Base-by-base conservation (phyloP, 2,113 vertebrate species). In the Aptenodytes forsteri region DNA sequence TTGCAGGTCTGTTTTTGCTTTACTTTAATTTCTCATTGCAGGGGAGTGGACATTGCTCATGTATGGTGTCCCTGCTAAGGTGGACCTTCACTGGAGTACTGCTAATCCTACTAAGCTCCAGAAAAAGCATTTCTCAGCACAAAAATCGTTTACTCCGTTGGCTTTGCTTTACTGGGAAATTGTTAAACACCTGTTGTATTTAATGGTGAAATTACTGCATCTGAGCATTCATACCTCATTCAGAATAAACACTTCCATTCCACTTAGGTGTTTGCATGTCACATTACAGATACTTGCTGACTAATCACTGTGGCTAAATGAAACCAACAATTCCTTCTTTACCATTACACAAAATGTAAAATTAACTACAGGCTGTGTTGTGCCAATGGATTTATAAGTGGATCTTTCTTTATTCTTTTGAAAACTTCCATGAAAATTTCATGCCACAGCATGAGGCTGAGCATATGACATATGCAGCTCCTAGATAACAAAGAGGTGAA, bases 11-110 rank as follows among this genome's bases (percentile, higher is more conserved):
- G 22, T 8, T 56, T 90, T 85, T 90, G 34, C 4, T 66, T 70
- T 80, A 21, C 29, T 61, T 59, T 76, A 38, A 10, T 81, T 73
- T 40, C 16, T 66, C 21, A 22, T 55, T 72, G 23, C 36, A 54
- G 32, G 11, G 19, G 4, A n/a, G 8, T 30, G 36, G 59, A 55
- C 2, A 1, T 5, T 4, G 15, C 18, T 23, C 8, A 9, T 9
- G 11, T 69, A 22, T 38, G 17, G 3, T 44, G 38, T 42, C 19
- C 38, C 72, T 46, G 29, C 11, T 83, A 34, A 59, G 36, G 13
- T 1, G 0, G 47, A 55, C 34, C 12, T 62, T 40, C 6, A 9
- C 10, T 30, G 20, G 4, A 36, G 10, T 46, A 22, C 27, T 59
- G n/a, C 9, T n/a, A 49, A 72, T 4, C 8, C 56, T 80, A 14